A percentile compares a stretch with the other conserved stretches of the same genome.
Conservation (phyloP, 1,140 invertebrate species). For the Prorops nasuta region DNA sequence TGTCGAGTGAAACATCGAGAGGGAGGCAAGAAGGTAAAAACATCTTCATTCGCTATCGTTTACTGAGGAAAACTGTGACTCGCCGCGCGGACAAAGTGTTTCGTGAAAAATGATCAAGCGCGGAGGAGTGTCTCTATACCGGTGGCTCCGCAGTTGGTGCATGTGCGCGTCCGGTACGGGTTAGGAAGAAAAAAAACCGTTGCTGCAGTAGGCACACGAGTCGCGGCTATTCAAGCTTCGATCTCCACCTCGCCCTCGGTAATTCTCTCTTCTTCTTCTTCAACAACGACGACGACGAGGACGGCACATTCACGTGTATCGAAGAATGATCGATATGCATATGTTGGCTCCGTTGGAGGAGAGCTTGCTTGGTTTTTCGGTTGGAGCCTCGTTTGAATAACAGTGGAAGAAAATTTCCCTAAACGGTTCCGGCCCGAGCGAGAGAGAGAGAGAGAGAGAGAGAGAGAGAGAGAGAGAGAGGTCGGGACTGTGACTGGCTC, state of each 20-base stretch:
- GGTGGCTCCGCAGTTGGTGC: too few species aligned
- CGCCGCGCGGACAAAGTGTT: too few species aligned
- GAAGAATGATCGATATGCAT: constrained; percentile 51
- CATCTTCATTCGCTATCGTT: too few species aligned
- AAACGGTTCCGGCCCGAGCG: constrained; percentile 46
- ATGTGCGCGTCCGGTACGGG: too few species aligned
- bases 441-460: too few species aligned
- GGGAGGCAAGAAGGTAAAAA: too few species aligned
- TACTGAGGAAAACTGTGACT: too few species aligned
- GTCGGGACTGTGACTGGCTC: constrained; percentile 33
- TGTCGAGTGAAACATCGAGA: too few species aligned
- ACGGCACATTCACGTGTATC: constrained; percentile 16
- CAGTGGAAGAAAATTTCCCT: constrained; percentile 51
- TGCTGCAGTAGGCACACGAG: constrained; percentile 14
- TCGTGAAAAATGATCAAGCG: too few species aligned
- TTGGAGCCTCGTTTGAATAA: constrained; percentile 55
- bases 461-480: too few species aligned
- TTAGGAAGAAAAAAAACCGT: constrained; percentile 31
- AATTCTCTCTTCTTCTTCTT: constrained; percentile 15
- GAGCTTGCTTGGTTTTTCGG: constrained; percentile 31
- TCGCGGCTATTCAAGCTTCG: too few species aligned
- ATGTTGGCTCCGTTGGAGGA: constrained; percentile 24
- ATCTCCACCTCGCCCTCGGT: background rate
- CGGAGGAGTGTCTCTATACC: too few species aligned
- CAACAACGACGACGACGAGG: constrained; percentile 28